A percentile compares a stretch with the other conserved stretches of the same genome.
These are phyloP conservation scores for Anser brachyrhynchus DNA, from an alignment of 2,113 vertebrate species.

Conservation along the genomic window DNA sequence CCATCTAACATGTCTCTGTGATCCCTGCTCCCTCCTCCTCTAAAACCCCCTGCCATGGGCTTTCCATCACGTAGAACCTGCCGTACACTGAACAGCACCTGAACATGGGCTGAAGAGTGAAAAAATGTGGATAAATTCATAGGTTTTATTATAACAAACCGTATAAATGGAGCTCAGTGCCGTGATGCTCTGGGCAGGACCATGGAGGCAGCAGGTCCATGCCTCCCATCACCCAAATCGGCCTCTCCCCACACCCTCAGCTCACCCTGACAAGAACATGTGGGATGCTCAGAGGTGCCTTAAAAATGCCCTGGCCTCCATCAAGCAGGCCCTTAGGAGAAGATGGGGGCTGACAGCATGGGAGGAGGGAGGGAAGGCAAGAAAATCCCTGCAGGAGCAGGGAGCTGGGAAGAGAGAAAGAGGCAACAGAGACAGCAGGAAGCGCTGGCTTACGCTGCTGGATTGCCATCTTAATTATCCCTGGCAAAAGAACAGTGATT, in stretches of 20 bases:
- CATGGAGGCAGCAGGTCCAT: not conserved
- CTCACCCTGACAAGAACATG: too few relatives aligned
- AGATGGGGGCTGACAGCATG: not conserved
- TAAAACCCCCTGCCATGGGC: not conserved
- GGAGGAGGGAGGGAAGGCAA: not conserved
- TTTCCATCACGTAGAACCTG: not conserved
- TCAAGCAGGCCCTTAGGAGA: not conserved
- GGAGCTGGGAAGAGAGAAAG: not conserved
- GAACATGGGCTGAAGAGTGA: not conserved
- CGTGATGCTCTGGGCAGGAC: not conserved
- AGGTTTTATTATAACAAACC: not conserved
- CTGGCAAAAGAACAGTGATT: conserved; percentile 70
- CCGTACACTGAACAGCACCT: accelerated
- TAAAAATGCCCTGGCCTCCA: not conserved
- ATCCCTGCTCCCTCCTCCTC: not conserved
- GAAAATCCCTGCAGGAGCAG: not conserved
- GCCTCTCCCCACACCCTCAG: not conserved
- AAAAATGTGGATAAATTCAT: not conserved
- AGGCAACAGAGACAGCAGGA: not conserved
- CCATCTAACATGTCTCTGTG: accelerated
- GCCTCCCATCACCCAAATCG: not conserved
- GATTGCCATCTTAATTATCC: conserved; percentile 56
- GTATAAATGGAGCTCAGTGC: accelerated
- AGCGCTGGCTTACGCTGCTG: conserved; percentile 9
- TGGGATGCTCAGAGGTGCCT: not conserved